Percentiles rank a stretch among this genome's conserved stretches.
phyloP scores from a whole-genome alignment of 2,113 vertebrate genomes.

The Gadus macrocephalus region DNA sequence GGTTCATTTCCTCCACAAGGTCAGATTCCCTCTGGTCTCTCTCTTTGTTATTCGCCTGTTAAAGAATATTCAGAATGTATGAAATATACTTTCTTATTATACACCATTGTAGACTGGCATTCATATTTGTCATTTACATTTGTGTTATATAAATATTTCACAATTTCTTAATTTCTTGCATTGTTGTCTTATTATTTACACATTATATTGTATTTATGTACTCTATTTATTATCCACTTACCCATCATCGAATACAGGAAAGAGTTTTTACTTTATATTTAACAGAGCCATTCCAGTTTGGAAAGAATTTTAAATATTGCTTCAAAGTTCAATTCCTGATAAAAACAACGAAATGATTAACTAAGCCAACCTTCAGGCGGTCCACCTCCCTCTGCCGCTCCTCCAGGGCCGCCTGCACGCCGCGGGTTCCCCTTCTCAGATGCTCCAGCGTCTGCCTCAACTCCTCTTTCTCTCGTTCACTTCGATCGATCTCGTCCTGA shows the following conservation, averaged over 20 bases:
- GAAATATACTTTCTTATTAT: background rate
- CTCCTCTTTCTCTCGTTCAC: constrained; percentile 52
- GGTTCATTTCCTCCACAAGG: constrained; percentile 31
- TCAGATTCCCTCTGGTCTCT: constrained; percentile 15
- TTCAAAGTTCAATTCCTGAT: too few species aligned
- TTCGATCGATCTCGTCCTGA: constrained; percentile 68
- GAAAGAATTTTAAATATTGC: too few species aligned
- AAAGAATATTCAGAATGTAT: background rate
- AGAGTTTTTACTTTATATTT: too few species aligned
- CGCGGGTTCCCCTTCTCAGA: constrained; percentile 37
- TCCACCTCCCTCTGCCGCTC: constrained; percentile 40
- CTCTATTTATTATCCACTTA: too few species aligned
- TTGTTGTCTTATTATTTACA: too few species aligned
- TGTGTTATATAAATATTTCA: too few species aligned
- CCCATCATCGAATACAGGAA: too few species aligned
- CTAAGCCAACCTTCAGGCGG: constrained; percentile 46
- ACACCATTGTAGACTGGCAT: background rate
- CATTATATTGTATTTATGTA: too few species aligned
- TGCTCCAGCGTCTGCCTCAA: constrained; percentile 45
- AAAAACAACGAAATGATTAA: background rate
- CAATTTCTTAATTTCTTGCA: too few species aligned
- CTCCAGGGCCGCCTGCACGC: constrained; percentile 44
- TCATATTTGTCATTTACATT: background rate
- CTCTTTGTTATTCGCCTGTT: constrained; percentile 35
- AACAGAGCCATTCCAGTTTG: too few species aligned